Conservation (phyloP, 1,140 invertebrate species). For the Campodea augens region DNA sequence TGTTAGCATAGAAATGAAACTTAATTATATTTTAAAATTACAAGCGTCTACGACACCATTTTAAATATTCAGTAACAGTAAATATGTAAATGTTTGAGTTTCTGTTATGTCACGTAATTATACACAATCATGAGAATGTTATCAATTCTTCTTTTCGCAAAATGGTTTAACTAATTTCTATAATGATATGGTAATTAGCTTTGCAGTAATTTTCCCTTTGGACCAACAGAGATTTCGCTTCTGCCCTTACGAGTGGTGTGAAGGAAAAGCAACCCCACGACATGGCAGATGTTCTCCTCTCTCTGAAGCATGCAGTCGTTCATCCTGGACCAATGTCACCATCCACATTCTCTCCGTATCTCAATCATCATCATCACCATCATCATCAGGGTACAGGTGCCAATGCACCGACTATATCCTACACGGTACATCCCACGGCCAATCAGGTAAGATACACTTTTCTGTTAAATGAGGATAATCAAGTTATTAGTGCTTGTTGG, state of each 20-base stretch:
- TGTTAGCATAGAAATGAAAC: too few species aligned
- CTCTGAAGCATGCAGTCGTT: slow-evolving; percentile 68
- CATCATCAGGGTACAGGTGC: slow-evolving; percentile 21
- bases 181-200: too few species aligned
- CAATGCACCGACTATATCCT: slow-evolving; percentile 29
- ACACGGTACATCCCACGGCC: slow-evolving; percentile 25
- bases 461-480: neutral
- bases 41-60: too few species aligned
- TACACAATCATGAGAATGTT: too few species aligned
- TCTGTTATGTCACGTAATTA: too few species aligned
- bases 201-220: too few species aligned
- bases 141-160: too few species aligned
- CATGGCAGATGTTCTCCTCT: slow-evolving; percentile 64
- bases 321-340: slow-evolving; percentile 38
- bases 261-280: slow-evolving; percentile 27
- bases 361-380: slow-evolving; percentile 18
- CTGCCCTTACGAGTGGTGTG: too few species aligned
- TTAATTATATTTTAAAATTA: too few species aligned
- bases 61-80: too few species aligned
- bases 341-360: slow-evolving; percentile 23
- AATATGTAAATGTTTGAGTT: too few species aligned
- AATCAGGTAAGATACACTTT: slow-evolving; percentile 19
- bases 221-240: slow-evolving; percentile 7
- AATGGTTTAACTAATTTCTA: too few species aligned
- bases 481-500: neutral